Evolutionary conservation across 2,888 invertebrate species (phyloP).

Genomic region (Magallana nippona): DNA sequence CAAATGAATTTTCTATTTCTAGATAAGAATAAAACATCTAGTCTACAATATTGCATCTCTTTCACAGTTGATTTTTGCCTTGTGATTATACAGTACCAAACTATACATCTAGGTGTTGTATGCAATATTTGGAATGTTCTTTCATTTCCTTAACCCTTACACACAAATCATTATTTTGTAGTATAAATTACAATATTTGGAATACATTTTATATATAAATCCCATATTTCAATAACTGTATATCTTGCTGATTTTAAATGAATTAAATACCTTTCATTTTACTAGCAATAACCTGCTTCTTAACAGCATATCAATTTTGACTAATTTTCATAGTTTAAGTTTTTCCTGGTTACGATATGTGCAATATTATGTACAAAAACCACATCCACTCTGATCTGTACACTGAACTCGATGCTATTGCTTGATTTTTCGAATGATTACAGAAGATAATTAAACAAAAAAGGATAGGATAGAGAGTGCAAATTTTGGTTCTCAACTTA

Average conservation of each 20-base stretch:
- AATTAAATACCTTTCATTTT: no score
- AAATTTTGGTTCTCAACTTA: background rate
- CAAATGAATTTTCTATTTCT: conserved; percentile 9
- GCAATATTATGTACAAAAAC: conserved; percentile 24
- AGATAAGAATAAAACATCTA: background rate
- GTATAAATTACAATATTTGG: background rate
- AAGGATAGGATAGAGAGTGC: background rate
- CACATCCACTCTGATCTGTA: conserved; percentile 23
- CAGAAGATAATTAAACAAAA: background rate
- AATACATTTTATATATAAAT: conserved; percentile 3
- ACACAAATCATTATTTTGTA: conserved; percentile 10
- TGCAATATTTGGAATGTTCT: conserved; percentile 21
- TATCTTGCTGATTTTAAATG: no score
- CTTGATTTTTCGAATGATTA: background rate
- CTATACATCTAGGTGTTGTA: background rate
- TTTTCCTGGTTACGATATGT: conserved; percentile 29
- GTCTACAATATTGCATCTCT: conserved; percentile 28
- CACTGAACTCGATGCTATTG: background rate
- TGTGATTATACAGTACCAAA: background rate
- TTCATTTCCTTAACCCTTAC: conserved; percentile 5
- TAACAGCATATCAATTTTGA: background rate
- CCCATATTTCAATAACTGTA: no score
- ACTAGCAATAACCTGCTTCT: no score
- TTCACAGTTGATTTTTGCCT: background rate
- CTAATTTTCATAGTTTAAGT: background rate